Conservation (phyloP, 2,113 vertebrate species). For the Hymenochirus boettgeri region DNA sequence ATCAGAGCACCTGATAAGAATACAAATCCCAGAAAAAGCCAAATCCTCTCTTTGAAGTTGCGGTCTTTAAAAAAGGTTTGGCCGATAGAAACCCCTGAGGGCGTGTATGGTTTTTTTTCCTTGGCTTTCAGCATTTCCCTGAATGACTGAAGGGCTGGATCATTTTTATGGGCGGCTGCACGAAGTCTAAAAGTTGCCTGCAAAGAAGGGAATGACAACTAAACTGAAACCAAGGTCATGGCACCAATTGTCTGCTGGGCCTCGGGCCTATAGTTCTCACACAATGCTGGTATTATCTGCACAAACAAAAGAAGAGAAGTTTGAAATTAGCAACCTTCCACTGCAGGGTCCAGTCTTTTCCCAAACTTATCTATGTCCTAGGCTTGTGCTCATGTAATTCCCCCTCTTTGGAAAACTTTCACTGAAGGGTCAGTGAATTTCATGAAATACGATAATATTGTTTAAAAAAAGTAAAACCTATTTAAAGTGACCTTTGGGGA, state of each 20-base stretch:
- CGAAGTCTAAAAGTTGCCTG: constrained; percentile 28
- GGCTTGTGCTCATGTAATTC: constrained; percentile 15
- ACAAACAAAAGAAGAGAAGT: constrained; percentile 18
- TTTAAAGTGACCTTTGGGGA: too few relatives aligned
- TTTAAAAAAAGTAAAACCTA: not conserved
- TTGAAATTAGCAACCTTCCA: constrained; percentile 33
- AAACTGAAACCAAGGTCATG: constrained; percentile 26
- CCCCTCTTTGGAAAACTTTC: not conserved
- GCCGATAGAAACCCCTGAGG: constrained; percentile 37
- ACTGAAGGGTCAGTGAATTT: constrained; percentile 7
- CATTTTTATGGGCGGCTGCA: constrained; percentile 35
- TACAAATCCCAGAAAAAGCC: constrained; percentile 38
- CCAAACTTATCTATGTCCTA: constrained; percentile 4
- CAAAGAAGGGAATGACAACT: constrained; percentile 33
- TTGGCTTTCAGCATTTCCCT: constrained; percentile 34
- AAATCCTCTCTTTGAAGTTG: constrained; percentile 35
- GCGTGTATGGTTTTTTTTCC: constrained; percentile 25
- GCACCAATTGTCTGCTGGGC: constrained; percentile 23
- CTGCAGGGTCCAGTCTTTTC: not conserved
- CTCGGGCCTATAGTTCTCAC: constrained; percentile 18
- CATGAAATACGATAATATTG: not conserved
- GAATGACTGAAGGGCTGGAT: constrained; percentile 32
- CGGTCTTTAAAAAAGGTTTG: constrained; percentile 39
- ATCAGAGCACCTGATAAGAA: constrained; percentile 41
- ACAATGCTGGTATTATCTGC: constrained; percentile 35